Evolutionary conservation across 2,888 invertebrate species (phyloP), one percentile per base, ranked within the genome.

Genomic region (Drosophila kambysellisi): DNA sequence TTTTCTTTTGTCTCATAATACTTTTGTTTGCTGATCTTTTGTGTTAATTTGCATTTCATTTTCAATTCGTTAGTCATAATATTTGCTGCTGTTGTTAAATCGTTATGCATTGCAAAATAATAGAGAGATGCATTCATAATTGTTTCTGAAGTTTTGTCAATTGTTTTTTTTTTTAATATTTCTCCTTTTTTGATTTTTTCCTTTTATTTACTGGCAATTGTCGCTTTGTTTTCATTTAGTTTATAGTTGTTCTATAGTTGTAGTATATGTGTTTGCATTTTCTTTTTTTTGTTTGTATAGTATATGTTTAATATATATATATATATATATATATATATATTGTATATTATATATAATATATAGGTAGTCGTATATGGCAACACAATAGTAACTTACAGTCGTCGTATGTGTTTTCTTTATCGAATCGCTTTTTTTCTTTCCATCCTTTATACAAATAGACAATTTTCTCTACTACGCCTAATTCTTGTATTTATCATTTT

Each of bases 311-410:
- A 62, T 66, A 58, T 37, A 43, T 74, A 46, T 74, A 20, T 62
- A 32, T 32, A 48, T 70, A 48, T 71, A 29, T 68, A 46, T 82
- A 66, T 74, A 46, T 59, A n/a, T 63, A 37, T 66, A 25, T 37
- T 65, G 37, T 74, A 41, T 76, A 33, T 46, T 65, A 29, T 75
- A 30, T 68, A 46, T 62, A 48, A 35, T 58, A 65, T 71, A 59
- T 58, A 70, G 70, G 51, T 76, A 67, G 74, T 57, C 67, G 61
- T 75, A 74, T 76, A 86, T 76, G 89, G 89, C 87, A 88, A 88
- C 87, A 88, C 87, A 85, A 81, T 88, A 85, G 87, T 88, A 88
- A 88, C 87, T 88, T 88, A 86, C 83, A 84, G 86, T 84, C 74
- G 71, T 85, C 79, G 83, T 74, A 78, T 76, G 75, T 76, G 70